Conservation (phyloP, 2,113 vertebrate species). For the Xiphophorus hellerii region DNA sequence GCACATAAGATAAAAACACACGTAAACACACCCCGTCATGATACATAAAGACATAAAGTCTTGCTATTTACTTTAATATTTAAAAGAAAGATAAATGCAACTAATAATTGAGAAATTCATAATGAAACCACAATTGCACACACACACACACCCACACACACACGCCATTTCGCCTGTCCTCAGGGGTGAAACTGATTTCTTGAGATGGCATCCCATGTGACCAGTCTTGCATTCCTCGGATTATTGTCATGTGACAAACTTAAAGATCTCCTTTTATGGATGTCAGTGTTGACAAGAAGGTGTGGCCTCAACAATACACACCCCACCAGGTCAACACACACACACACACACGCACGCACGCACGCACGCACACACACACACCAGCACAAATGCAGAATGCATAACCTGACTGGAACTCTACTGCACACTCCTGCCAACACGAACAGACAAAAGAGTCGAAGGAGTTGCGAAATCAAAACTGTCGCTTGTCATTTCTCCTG, state of each 20-base stretch:
- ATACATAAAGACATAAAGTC: background rate
- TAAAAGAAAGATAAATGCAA: background rate
- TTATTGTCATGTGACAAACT: constrained; percentile 84
- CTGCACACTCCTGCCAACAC: constrained; percentile 29
- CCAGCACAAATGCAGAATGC: constrained; percentile 33
- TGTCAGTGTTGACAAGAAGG: constrained; percentile 72
- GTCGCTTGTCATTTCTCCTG: constrained; percentile 12
- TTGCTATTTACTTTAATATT: background rate
- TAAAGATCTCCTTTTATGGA: constrained; percentile 88
- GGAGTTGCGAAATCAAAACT: constrained; percentile 22
- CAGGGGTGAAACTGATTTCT: constrained; percentile 78
- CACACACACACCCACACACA: background rate
- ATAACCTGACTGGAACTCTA: background rate
- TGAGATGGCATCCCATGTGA: constrained; percentile 80
- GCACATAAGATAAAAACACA: constrained; percentile 7
- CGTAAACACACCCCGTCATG: background rate
- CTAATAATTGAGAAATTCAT: background rate
- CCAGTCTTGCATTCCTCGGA: constrained; percentile 81
- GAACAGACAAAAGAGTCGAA: constrained; percentile 7
- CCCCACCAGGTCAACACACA: constrained; percentile 46
- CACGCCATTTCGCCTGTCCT: background rate
- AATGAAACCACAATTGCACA: constrained; percentile 5
- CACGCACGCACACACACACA: constrained; percentile 30
- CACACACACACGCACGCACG: background rate
- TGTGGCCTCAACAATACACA: constrained; percentile 66